A percentile compares a stretch with the other conserved stretches of the same genome.
These are phyloP conservation scores for Premnoplex brunnescens DNA, from an alignment of 2,797 vertebrate species.

Conservation along the genomic window DNA sequence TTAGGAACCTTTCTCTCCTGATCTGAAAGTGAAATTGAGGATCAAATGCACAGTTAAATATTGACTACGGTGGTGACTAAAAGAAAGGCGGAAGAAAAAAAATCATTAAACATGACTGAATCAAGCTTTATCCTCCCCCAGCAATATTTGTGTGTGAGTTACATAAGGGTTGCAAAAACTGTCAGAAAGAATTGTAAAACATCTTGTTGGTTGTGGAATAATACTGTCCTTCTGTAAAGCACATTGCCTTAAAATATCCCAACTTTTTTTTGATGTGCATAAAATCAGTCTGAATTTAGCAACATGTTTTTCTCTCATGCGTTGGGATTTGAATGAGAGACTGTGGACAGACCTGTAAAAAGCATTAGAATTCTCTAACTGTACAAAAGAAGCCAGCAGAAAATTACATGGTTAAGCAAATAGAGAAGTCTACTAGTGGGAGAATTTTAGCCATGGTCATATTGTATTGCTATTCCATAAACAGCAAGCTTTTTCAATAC, in stretches of 20 bases:
- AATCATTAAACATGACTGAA: background rate
- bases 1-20: background rate
- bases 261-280: constrained; percentile 10
- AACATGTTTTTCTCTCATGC: background rate
- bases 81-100: background rate
- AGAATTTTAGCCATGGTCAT: background rate
- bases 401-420: background rate
- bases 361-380: constrained; percentile 50
- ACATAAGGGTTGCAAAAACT: background rate
- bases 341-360: constrained; percentile 31
- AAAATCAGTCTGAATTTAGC: constrained; percentile 43
- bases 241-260: constrained; percentile 38
- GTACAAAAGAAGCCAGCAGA: constrained; percentile 9
- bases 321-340: constrained; percentile 48
- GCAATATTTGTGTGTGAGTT: background rate
- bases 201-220: constrained; percentile 3
- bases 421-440: background rate
- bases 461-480: background rate
- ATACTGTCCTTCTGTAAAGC: constrained; percentile 34
- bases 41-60: background rate
- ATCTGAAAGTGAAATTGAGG: background rate
- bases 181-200: background rate
- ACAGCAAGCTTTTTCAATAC: background rate
- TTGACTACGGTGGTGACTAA: background rate
- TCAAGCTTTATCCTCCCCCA: background rate